These are phyloP conservation scores for Tragopan temminckii DNA, from an alignment of 2,797 vertebrate genomes.

Conservation along the genomic window DNA sequence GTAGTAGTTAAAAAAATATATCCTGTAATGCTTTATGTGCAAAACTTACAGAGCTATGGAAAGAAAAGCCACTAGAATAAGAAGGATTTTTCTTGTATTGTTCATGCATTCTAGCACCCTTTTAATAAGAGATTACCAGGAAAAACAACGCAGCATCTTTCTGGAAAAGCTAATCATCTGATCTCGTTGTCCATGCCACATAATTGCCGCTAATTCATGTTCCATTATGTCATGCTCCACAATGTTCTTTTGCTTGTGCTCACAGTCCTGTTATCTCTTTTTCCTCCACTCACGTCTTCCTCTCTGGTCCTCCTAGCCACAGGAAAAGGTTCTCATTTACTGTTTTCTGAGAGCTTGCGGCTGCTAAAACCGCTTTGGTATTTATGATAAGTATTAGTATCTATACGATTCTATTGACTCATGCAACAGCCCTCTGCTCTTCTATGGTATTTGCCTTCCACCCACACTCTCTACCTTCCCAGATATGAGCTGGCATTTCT, in stretches of 20 bases:
- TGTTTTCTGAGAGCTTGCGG: background rate
- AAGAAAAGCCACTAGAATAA: constrained; percentile 28
- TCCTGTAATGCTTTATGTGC: background rate
- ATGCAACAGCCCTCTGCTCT: background rate
- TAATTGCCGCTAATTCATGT: background rate
- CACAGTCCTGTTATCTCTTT: background rate
- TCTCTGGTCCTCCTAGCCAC: background rate
- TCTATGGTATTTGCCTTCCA: constrained; percentile 34
- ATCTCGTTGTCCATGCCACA: constrained; percentile 13
- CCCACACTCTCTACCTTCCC: constrained; percentile 52
- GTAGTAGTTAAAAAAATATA: background rate
- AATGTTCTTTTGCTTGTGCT: background rate
- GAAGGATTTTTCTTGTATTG: constrained; percentile 30
- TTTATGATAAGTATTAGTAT: constrained; percentile 44
- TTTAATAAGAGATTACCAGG: constrained; percentile 25
- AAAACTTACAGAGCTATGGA: background rate
- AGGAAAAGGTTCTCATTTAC: constrained; percentile 2
- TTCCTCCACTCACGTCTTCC: background rate
- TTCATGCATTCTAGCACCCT: constrained; percentile 42
- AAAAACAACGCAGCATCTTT: constrained; percentile 29
- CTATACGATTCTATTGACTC: constrained; percentile 16
- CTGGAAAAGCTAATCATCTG: constrained; percentile 31
- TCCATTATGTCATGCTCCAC: constrained; percentile 32
- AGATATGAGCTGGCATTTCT: background rate
- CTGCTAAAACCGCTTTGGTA: background rate